Evolutionary conservation across 1,140 invertebrate species (phyloP), one percentile per base, ranked within the genome.

Genomic region (Bombus impatiens): DNA sequence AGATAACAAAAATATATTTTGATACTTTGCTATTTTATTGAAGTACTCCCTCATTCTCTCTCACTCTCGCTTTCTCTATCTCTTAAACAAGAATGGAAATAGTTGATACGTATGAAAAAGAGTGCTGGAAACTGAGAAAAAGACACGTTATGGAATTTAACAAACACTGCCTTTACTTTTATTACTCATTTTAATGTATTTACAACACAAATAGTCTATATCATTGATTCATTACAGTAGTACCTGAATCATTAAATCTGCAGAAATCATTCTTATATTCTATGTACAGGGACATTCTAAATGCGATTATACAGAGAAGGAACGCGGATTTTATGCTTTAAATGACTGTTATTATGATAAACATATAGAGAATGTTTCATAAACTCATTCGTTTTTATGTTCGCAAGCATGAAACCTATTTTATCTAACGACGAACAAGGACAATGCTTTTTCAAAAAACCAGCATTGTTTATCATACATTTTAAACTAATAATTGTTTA

Each of bases 1-100:
- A 93, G 88, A 94, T 89, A 62, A 82, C 88, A 89, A 91, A 93
- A 93, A 93, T 94, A 94, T 95, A 94, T 94, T 95, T 95, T 95
- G 93, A 94, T 95, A 94, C 93, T 91, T 94, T 95, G 88, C 92
- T 94, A 91, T 94, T 94, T 94, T 93, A 93, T 91, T 92, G 81
- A 91, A 57, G 87, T 68, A 22, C 67, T 68, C 18, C 35, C 67
- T 68, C 62, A 1, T 15, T 90, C 79, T 88, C 87, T 92, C 82
- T 87, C 87, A 84, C 82, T 86, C 67, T 83, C n/a, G 22, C 74
- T 76, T 9, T 8, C 25, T 9, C 74, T 76, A 28, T 25, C 15
- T 22, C 35, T 78, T 78, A 42, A 82, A 82, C n/a, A 57, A 90
- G 65, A 92, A 83, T 74, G 70, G 75, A 68, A 88, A 88, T 85